A percentile compares a stretch with the other conserved stretches of the same genome.
Conservation (phyloP, 2,888 invertebrate genomes). For the Eristalis pertinax region DNA sequence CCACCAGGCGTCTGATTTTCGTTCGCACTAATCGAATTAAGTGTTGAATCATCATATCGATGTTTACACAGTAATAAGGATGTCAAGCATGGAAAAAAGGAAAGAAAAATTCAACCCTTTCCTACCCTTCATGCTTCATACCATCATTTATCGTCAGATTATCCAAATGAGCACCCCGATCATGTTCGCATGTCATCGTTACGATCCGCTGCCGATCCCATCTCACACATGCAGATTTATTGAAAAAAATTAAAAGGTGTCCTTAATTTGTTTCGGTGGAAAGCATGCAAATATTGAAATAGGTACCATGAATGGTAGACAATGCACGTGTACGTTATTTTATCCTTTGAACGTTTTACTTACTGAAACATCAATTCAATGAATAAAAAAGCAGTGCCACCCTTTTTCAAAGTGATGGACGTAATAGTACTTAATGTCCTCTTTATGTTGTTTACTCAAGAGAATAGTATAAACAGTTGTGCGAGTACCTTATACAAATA, state of each 20-base stretch:
- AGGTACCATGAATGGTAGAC: constrained; percentile 43
- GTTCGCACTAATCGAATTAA: constrained; percentile 63
- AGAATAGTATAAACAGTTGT: constrained; percentile 10
- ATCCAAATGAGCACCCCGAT: constrained; percentile 67
- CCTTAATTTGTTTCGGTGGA: constrained; percentile 58
- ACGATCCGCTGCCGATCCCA: constrained; percentile 43
- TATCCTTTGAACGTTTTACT: constrained; percentile 47
- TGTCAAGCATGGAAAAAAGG: constrained; percentile 40
- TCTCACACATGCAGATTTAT: constrained; percentile 48
- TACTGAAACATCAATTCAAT: constrained; percentile 54
- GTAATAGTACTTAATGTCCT: constrained; percentile 69
- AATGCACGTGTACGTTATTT: constrained; percentile 14
- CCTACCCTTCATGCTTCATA: constrained; percentile 59
- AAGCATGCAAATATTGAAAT: constrained; percentile 70
- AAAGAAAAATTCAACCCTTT: constrained; percentile 54
- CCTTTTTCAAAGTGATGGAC: constrained; percentile 55
- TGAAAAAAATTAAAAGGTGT: constrained; percentile 55
- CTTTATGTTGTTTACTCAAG: constrained; percentile 44
- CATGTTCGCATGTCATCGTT: constrained; percentile 64
- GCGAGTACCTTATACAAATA: constrained; percentile 51
- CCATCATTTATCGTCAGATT: constrained; percentile 72
- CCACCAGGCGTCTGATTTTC: constrained; percentile 8
- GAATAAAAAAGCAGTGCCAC: constrained; percentile 37
- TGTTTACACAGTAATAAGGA: constrained; percentile 71
- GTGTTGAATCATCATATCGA: constrained; percentile 67